Evolutionary conservation across 1,140 invertebrate species (phyloP).

Genomic region (Mizuhopecten yessoensis): DNA sequence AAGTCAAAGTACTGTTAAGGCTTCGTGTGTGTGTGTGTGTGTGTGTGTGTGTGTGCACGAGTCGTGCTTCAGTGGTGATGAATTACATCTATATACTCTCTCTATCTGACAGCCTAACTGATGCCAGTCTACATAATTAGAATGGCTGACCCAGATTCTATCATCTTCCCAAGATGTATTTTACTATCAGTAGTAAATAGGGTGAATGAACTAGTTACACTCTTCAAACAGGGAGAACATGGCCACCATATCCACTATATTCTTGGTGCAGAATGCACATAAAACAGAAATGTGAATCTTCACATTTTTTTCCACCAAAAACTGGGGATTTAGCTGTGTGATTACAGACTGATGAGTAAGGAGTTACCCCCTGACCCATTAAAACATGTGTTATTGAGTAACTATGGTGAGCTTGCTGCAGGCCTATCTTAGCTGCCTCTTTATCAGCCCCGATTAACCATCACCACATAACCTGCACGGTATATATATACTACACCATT

Average conservation of each 20-base stretch:
- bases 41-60: too few species aligned
- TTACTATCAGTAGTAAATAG: not conserved
- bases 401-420: too few species aligned
- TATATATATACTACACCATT: not conserved
- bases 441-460: not conserved
- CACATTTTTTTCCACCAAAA: not conserved
- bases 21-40: too few species aligned
- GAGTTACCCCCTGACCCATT: not conserved
- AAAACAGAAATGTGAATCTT: not conserved
- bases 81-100: not conserved
- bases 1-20: not conserved
- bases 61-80: not conserved
- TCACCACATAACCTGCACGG: too few species aligned
- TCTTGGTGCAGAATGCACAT: not conserved
- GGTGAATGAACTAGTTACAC: not conserved
- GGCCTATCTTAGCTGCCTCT: conserved; percentile 15
- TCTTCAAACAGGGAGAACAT: too few species aligned
- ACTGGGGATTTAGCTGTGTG: not conserved
- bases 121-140: not conserved
- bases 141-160: conserved; percentile 21
- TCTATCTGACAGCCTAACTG: not conserved
- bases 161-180: not conserved
- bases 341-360: conserved; percentile 9
- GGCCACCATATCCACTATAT: not conserved
- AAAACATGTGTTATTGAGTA: conserved; percentile 29